Conservation (phyloP, 2,888 invertebrate species). For the Selenia dentaria region DNA sequence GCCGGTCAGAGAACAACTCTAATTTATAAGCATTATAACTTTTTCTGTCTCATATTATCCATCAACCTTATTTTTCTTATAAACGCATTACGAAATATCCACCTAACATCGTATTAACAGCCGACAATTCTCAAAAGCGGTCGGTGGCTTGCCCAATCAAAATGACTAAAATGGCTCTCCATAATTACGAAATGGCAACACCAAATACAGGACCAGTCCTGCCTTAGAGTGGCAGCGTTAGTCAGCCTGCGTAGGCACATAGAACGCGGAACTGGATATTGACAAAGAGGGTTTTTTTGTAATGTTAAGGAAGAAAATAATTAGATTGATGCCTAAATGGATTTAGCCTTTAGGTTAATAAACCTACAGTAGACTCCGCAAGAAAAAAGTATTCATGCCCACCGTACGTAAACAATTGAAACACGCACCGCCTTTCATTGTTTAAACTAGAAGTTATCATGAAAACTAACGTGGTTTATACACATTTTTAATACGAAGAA, state of each 20-base stretch:
- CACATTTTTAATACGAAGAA: too few species aligned
- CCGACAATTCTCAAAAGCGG: constrained; percentile 11
- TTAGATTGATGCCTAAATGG: not conserved
- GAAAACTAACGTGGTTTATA: too few species aligned
- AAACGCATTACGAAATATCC: constrained; percentile 10
- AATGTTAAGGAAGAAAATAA: not conserved
- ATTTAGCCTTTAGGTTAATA: too few species aligned
- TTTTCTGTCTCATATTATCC: not conserved
- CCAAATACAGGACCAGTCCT: constrained; percentile 32
- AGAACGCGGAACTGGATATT: constrained; percentile 13
- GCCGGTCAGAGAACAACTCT: too few species aligned
- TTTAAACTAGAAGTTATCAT: too few species aligned
- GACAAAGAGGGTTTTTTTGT: not conserved
- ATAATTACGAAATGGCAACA: constrained; percentile 29
- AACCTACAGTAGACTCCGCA: too few species aligned
- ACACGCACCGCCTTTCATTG: too few species aligned
- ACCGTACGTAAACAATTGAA: too few species aligned
- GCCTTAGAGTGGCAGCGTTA: constrained; percentile 8
- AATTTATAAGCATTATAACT: too few species aligned
- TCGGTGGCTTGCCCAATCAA: constrained; percentile 24
- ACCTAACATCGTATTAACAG: constrained; percentile 7
- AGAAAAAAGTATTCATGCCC: too few species aligned
- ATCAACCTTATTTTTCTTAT: not conserved
- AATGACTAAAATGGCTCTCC: constrained; percentile 21
- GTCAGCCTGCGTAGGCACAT: constrained; percentile 13